Evolutionary conservation across 2,113 vertebrate genomes (phyloP).

Genomic region (Thalassoma bifasciatum): DNA sequence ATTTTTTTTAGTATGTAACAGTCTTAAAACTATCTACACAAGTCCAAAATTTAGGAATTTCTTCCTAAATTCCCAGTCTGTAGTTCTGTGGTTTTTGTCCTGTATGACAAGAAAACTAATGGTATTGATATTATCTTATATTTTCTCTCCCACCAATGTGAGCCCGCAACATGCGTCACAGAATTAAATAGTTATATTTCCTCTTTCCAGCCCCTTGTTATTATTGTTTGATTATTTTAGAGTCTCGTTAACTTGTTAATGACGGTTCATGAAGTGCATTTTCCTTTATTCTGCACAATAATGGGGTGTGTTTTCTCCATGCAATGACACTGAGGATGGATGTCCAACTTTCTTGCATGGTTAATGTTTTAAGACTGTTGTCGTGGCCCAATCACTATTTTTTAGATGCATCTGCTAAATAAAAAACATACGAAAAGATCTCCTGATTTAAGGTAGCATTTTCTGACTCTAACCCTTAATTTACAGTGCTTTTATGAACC

Average conservation of each 20-base stretch:
- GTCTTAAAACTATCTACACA: too few relatives aligned
- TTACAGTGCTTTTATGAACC: conserved; percentile 18
- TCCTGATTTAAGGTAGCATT: conserved; percentile 13
- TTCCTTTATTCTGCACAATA: not conserved
- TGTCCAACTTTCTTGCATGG: not conserved
- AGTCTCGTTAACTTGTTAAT: not conserved
- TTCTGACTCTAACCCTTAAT: conserved; percentile 28
- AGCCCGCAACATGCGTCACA: not conserved
- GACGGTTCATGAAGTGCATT: not conserved
- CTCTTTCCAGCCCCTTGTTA: not conserved
- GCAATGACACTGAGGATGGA: not conserved
- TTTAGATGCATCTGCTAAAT: conserved; percentile 7
- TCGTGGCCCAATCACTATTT: not conserved
- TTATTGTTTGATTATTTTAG: not conserved
- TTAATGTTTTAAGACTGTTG: not conserved
- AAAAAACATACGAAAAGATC: conserved; percentile 3
- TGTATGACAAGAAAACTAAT: not conserved
- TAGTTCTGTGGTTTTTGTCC: too few relatives aligned
- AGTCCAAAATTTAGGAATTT: too few relatives aligned
- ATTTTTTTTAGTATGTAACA: too few relatives aligned
- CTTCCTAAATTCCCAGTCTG: too few relatives aligned
- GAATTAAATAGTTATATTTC: not conserved
- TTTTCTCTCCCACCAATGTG: not conserved
- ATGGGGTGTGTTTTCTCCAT: not conserved
- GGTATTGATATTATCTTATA: not conserved